Base-by-base conservation (phyloP, 2,113 vertebrate genomes). In the Tenrec ecaudatus region DNA sequence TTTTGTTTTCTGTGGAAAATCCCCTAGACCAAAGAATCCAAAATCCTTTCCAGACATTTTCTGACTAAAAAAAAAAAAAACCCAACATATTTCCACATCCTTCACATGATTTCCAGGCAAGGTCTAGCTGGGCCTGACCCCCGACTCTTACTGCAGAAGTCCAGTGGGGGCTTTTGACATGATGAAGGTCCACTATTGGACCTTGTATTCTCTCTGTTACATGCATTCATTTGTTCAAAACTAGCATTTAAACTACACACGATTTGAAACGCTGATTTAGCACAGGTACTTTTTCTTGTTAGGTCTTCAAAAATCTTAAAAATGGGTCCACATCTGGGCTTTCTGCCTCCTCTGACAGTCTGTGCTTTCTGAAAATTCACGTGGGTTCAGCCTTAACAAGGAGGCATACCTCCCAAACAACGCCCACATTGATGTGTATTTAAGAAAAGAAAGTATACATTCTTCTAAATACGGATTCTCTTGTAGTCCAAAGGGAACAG, bases 1-100 rank as follows among this genome's bases (percentile, higher is more conserved):
- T 86, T 95, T 94, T 95, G 81, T 84, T 91, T 94, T 96, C 43
- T 20, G 38, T 47, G 87, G 94, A 95, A 96, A 96, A 94, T 94
- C 73, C 96, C 66, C 6, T 76, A 73, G 22, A 93, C 84, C 53
- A 53, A 84, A 96, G 90, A 95, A 89, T 94, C 93, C 94, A 86
- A 96, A 89, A 76, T 77, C 66, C 11, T 85, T 87, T 87, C 87
- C 84, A 83, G 78, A 85, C 77, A 73, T 43, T 93, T 96, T 92
- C 66, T 38, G 33, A 47, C 29, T 47, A 27, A 43, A 53, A 53
- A 53, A 53, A 53, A 53, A 53, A 47, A 47, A 47, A 40, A 11
- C n/a, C 12, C 33, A 23, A 36, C 57, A 58, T 85, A 92, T 89
- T 86, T n/a, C 87, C 77, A 91, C 86, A 60, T 86, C 40, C 80